Evolutionary conservation across 2,113 vertebrate species (phyloP).

Genomic region (Chaetura pelagica): DNA sequence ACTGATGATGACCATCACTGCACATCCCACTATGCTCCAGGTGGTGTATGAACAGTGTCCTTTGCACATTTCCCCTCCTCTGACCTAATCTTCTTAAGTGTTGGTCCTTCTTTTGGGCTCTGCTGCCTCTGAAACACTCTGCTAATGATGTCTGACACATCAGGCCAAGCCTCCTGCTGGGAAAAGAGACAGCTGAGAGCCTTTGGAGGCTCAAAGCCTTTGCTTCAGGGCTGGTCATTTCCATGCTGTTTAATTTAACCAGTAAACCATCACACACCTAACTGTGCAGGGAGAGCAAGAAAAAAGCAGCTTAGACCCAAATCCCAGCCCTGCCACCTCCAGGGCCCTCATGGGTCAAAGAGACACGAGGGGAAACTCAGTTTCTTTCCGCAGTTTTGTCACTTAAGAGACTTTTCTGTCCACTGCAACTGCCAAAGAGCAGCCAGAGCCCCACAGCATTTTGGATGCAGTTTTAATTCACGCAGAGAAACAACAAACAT

Average conservation of each 20-base stretch:
- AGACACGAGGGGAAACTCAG: neutral
- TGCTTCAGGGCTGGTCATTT: neutral
- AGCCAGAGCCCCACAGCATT: neutral
- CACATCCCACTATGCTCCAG: fast-evolving
- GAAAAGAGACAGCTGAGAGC: neutral
- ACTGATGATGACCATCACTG: neutral
- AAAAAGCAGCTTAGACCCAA: neutral
- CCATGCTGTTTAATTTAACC: neutral
- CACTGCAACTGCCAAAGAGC: neutral
- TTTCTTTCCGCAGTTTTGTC: neutral
- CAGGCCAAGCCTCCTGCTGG: neutral
- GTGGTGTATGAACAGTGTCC: neutral
- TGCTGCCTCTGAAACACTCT: neutral
- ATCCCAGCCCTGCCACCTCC: neutral
- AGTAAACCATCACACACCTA: neutral
- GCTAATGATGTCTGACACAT: neutral
- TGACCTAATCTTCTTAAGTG: neutral
- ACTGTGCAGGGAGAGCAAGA: neutral
- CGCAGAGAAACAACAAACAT: neutral
- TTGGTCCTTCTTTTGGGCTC: neutral
- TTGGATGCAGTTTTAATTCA: neutral
- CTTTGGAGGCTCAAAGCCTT: neutral
- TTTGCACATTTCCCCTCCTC: neutral
- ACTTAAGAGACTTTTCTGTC: neutral
- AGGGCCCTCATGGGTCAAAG: neutral